Evolutionary conservation across 2,797 vertebrate genomes (phyloP), one percentile per base, ranked within the genome.

Genomic region (Margarornis squamiger): DNA sequence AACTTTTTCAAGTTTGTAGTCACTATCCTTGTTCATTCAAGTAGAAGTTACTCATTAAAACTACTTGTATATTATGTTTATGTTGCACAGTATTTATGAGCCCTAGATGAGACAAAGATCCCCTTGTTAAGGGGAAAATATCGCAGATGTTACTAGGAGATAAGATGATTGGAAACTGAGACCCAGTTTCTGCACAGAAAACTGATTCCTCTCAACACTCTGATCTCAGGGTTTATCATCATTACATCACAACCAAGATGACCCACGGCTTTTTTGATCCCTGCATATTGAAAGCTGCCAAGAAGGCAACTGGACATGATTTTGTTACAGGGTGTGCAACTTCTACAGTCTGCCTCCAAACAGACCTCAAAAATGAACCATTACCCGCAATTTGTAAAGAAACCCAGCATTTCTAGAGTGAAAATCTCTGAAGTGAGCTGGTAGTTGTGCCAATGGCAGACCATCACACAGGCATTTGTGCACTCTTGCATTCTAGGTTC

Each of bases 211-310:
- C 32, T 52, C 19, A 67, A 24, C 38, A 14, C 1, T 3, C 1
- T 3, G 29, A 39, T 67, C 16, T 67, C 43, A 17, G 45, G 13
- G 9, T 54, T 20, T 46, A n/a, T 16, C n/a, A 61, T 18, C 2
- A 1, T 54, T 43, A 23, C 3, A 1, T 57, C 70, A 55, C 45
- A 76, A 59, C 10, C n/a, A 52, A 14, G 12, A 43, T 43, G 62
- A n/a, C 0, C 7, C 30, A 51, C 0, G 1, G 14, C 12, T 75
- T 23, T 48, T 58, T 38, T 3, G 2, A 41, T 67, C 62, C 41
- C 38, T 57, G 21, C 3, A 0, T 26, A 15, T 1, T 49, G 32
- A 26, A 82, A 51, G 23, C 38, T 63, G 62, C 16, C 45, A 92
- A 80, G 72, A 90, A 80, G 38, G 10, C 38, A 36, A 34, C 19